A percentile compares a stretch with the other conserved stretches of the same genome.
Conservation (phyloP, 2,113 vertebrate genomes). For the Coturnix japonica region DNA sequence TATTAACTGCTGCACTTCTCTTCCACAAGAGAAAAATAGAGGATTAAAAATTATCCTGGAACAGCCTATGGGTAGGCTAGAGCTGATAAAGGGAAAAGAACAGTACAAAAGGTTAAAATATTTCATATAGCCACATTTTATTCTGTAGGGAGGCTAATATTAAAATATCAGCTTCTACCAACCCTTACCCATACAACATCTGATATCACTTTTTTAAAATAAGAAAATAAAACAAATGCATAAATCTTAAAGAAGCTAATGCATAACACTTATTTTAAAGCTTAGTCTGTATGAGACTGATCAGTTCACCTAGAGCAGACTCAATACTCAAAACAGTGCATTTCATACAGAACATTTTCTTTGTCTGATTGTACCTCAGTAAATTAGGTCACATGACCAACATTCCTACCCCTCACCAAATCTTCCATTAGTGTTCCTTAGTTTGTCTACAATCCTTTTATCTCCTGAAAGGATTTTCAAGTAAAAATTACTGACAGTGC, state of each 20-base stretch:
- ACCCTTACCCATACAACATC: neutral
- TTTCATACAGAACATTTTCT: neutral
- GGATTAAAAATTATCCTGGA: conserved; percentile 43
- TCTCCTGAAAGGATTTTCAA: conserved; percentile 33
- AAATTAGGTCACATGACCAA: conserved; percentile 52
- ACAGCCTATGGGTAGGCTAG: neutral
- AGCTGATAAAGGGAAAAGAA: conserved; percentile 16
- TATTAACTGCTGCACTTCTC: conserved; percentile 36
- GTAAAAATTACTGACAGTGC: conserved; percentile 59
- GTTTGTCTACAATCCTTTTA: conserved; percentile 55
- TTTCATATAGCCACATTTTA: neutral
- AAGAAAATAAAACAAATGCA: neutral
- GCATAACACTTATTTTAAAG: neutral
- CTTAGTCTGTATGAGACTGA: neutral
- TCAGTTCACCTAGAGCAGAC: neutral
- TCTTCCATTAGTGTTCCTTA: conserved; percentile 14
- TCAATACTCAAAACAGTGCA: neutral
- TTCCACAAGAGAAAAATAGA: neutral
- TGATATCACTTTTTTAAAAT: neutral
- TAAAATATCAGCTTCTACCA: neutral
- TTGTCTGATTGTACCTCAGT: neutral
- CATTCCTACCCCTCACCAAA: neutral
- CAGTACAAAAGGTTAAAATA: neutral
- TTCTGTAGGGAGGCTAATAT: neutral
- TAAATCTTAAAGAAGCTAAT: neutral